Evolutionary conservation across 2,797 vertebrate species (phyloP).

Genomic region (Mallotus villosus): DNA sequence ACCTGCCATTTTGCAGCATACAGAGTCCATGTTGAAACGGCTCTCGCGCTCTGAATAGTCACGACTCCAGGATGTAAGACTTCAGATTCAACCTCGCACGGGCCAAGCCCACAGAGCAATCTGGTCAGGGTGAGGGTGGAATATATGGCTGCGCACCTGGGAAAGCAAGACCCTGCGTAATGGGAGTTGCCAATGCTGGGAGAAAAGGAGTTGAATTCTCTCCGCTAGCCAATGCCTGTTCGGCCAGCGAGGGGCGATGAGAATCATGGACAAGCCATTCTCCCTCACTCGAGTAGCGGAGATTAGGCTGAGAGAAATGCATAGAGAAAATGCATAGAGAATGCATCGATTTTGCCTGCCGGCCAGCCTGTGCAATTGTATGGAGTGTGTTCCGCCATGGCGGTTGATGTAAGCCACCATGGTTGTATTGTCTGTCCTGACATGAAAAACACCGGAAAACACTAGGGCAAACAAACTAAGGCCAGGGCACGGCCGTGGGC

Average conservation of each 20-base stretch:
- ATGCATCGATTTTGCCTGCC: background rate
- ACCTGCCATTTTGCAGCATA: background rate
- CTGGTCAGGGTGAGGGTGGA: too few species aligned
- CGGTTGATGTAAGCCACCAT: background rate
- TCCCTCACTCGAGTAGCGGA: background rate
- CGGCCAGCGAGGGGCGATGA: conserved; percentile 7
- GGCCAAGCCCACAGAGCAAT: too few species aligned
- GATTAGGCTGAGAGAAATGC: background rate
- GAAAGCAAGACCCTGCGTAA: background rate
- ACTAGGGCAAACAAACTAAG: too few species aligned
- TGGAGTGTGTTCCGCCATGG: background rate
- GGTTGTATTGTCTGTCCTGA: conserved; percentile 25
- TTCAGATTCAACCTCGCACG: too few species aligned
- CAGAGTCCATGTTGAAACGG: too few species aligned
- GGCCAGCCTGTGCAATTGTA: background rate
- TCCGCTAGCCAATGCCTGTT: background rate
- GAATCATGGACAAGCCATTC: background rate
- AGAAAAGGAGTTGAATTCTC: conserved; percentile 2
- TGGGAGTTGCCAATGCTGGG: background rate
- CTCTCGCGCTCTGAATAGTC: too few species aligned
- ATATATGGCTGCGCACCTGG: background rate
- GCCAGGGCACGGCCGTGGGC: too few species aligned
- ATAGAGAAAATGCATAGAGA: conserved; percentile 12
- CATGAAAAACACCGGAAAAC: too few species aligned
- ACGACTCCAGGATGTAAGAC: too few species aligned